phyloP scores from a whole-genome alignment of 2,888 invertebrate genomes.

The Dusona sp. region DNA sequence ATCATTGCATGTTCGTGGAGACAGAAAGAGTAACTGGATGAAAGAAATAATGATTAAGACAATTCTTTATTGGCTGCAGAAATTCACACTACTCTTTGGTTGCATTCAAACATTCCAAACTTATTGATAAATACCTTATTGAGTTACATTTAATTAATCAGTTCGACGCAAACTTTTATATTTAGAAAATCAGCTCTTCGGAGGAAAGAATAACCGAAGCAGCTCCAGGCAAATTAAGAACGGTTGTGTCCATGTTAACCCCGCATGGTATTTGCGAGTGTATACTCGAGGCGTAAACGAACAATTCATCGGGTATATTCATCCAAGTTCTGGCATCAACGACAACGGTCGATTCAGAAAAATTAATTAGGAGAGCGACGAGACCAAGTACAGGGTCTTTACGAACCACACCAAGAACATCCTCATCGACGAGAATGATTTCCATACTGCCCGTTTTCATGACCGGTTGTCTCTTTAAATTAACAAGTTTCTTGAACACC shows the following conservation, averaged over 20 bases:
- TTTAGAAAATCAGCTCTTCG: conserved; percentile 21
- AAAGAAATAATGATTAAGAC: neutral
- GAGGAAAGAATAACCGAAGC: conserved; percentile 74
- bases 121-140: neutral
- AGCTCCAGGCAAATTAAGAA: conserved; percentile 72
- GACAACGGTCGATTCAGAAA: conserved; percentile 48
- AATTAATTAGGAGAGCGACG: conserved; percentile 69
- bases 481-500: conserved; percentile 85
- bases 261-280: conserved; percentile 65
- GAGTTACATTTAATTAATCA: neutral
- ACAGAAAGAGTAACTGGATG: neutral
- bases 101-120: neutral
- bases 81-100: neutral
- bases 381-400: conserved; percentile 42
- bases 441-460: conserved; percentile 83
- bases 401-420: conserved; percentile 68
- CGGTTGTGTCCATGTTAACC: conserved; percentile 51
- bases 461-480: conserved; percentile 85
- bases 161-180: neutral
- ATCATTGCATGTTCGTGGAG: neutral
- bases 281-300: conserved; percentile 68
- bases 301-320: conserved; percentile 62
- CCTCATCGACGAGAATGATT: conserved; percentile 71
- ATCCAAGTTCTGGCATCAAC: conserved; percentile 68
- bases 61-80: conserved; percentile 2